Conservation (phyloP, 2,797 vertebrate genomes). For the Rhabdomys pumilio region DNA sequence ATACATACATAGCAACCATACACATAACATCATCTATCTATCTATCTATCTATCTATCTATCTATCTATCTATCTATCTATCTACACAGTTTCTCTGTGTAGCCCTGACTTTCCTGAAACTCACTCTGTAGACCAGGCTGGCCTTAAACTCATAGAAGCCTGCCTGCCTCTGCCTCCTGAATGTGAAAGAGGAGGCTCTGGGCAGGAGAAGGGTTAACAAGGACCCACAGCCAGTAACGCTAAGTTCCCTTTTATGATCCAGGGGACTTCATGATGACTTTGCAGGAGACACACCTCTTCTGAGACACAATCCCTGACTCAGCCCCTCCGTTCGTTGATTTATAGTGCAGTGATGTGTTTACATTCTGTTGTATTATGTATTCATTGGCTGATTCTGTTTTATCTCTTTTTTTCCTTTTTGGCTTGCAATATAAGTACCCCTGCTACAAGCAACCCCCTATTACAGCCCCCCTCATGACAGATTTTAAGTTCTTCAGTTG, state of each 20-base stretch:
- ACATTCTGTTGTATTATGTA: too few species aligned
- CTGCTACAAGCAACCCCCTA: neutral
- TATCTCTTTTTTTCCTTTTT: neutral
- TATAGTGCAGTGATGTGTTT: too few species aligned
- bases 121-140: neutral
- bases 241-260: neutral
- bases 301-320: neutral
- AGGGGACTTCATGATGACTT: neutral
- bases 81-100: neutral
- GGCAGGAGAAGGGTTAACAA: neutral
- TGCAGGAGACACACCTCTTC: neutral
- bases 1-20: neutral
- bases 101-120: neutral
- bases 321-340: neutral
- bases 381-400: neutral
- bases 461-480: neutral
- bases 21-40: neutral
- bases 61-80: neutral
- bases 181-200: neutral
- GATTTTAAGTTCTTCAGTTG: neutral
- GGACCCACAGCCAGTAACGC: neutral
- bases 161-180: neutral
- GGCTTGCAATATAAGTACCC: neutral
- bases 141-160: neutral
- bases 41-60: neutral